Percentiles rank a stretch among this genome's conserved stretches.
Evolutionary conservation across 2,888 invertebrate genomes (phyloP).

Genomic region (Acrocera orbiculus): DNA sequence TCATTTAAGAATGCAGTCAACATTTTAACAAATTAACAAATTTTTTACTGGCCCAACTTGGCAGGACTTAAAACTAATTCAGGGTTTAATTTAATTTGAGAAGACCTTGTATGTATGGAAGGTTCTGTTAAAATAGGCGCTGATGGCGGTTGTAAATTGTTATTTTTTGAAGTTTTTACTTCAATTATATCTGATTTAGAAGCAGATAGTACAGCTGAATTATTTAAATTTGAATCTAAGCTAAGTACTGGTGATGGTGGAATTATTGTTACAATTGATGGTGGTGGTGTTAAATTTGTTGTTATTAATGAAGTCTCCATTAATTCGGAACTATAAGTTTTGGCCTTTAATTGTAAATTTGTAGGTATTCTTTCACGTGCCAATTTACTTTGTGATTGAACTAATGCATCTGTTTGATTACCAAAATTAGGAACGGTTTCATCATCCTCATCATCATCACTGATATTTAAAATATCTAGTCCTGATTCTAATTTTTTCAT

Average conservation of each 20-base stretch:
- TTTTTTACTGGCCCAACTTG: conserved; percentile 30
- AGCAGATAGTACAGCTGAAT: conserved; percentile 1
- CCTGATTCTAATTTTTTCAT: conserved; percentile 26
- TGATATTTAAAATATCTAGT: conserved; percentile 24
- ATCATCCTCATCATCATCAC: conserved; percentile 22
- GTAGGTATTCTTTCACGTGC: conserved; percentile 24
- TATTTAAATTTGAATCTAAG: conserved; percentile 6
- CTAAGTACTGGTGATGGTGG: conserved; percentile 16
- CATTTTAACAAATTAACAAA: too few relatives aligned
- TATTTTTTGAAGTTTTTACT: background rate
- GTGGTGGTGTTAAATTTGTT: conserved; percentile 15
- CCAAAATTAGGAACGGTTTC: conserved; percentile 9
- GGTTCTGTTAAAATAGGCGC: conserved; percentile 14
- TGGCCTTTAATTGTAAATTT: conserved; percentile 20
- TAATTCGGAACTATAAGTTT: conserved; percentile 18
- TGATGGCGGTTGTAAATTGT: conserved; percentile 16
- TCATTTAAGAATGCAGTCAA: too few relatives aligned
- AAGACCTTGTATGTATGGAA: conserved; percentile 12
- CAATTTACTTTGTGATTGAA: conserved; percentile 21
- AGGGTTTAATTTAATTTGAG: conserved; percentile 16
- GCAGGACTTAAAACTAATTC: conserved; percentile 31
- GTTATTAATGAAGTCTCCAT: conserved; percentile 29
- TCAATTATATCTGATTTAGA: background rate
- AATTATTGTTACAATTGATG: conserved; percentile 10
- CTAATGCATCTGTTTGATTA: conserved; percentile 9